Base-by-base conservation (phyloP, 2,113 vertebrate genomes). In the Hippopotamus amphibius region DNA sequence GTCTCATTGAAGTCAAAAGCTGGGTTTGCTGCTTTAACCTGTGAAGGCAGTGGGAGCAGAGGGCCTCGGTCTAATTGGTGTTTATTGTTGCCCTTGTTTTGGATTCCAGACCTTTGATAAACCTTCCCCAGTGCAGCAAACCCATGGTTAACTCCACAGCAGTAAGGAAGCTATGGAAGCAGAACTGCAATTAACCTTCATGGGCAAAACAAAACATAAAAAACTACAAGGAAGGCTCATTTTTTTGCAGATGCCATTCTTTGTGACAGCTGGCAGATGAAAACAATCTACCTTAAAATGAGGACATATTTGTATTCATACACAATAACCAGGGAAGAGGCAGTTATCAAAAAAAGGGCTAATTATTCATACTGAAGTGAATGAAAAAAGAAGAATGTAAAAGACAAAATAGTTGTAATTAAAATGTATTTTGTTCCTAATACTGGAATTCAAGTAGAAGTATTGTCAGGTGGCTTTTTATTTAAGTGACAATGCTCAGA, bases 71-170 rank as follows among this genome's bases (percentile, higher is more conserved):
- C 79, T 98, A 98, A 97, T 97, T 97, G 96, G 15, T 98, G 84
- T 98, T 98, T 98, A 98, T 95, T 72, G 63, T 94, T 95, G 43
- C 92, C 41, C 12, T 55, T 98, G 92, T 97, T 98, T 97, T 92
- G 97, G 92, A 97, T 97, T 96, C 89, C 96, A 97, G 96, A 93
- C 92, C 92, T 97, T 97, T 96, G 91, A 95, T 93, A 95, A 95
- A 92, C 86, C 96, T 96, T 96, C 92, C 95, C 88, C 96, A 90
- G 87, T 26, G 3, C 10, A 61, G 68, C 68, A 97, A 98, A 97
- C 97, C 97, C 96, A 55, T 98, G 96, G 93, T 97, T 97, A 97
- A 92, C 92, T 74, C 83, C 0, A 37, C 74, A 92, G 81, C 59
- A 68, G 69, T 85, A n/a, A 93, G 95, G 97, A 95, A 97, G 95